phyloP scores from a whole-genome alignment of 2,797 vertebrate genomes.

The Vultur gryphus region DNA sequence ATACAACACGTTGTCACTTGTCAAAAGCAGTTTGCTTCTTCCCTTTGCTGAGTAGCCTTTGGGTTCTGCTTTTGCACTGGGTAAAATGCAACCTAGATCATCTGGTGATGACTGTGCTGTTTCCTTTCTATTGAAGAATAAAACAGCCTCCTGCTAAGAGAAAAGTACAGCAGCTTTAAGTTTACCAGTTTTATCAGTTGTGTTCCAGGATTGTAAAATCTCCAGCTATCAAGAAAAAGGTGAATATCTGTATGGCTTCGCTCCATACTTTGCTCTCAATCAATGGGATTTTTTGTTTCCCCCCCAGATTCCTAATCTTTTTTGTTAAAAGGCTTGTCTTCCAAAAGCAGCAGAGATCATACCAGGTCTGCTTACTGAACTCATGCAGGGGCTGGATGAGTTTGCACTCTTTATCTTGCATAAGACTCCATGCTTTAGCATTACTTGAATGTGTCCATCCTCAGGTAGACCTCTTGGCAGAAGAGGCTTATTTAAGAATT shows the following conservation, averaged over 20 bases:
- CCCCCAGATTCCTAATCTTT: not conserved
- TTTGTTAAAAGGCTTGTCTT: not conserved
- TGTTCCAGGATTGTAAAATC: not conserved
- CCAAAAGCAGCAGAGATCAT: not conserved
- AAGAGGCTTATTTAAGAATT: not conserved
- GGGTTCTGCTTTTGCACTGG: not conserved
- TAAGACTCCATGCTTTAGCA: not conserved
- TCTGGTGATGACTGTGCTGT: not conserved
- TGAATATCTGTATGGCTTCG: not conserved
- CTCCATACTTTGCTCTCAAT: not conserved
- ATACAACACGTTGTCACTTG: not conserved
- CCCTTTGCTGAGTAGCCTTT: not conserved
- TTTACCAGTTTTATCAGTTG: not conserved
- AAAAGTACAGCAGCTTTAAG: not conserved
- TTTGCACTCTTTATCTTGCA: not conserved
- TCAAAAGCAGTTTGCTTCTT: conserved; percentile 31
- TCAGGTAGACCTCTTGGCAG: not conserved
- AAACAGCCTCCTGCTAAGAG: not conserved
- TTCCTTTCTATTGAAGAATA: not conserved
- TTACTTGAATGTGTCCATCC: not conserved
- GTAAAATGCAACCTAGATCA: not conserved
- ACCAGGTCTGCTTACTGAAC: not conserved
- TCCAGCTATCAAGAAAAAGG: not conserved
- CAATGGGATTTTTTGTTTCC: not conserved
- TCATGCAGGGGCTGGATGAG: not conserved